Evolutionary conservation across 2,888 invertebrate species (phyloP).

Genomic region (Drosophila emarginata): DNA sequence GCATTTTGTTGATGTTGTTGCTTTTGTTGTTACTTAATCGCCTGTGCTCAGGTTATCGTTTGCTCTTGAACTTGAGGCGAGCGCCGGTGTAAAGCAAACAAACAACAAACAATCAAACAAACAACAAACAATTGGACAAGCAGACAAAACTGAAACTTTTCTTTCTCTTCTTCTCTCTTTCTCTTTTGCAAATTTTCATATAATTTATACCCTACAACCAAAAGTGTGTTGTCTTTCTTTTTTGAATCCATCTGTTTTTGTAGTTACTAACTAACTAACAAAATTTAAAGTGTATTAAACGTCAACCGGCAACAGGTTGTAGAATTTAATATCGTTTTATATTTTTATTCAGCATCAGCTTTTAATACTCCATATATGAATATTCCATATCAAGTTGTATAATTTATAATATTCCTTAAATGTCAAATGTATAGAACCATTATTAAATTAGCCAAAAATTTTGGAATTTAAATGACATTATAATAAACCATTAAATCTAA

Average conservation of each 20-base stretch:
- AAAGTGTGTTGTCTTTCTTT: neutral
- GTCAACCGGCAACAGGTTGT: too few species aligned
- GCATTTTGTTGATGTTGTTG: conserved; percentile 36
- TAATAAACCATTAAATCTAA: too few species aligned
- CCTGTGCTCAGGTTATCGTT: conserved; percentile 66
- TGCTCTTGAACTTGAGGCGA: conserved; percentile 78
- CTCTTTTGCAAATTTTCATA: conserved; percentile 1
- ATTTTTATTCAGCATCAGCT: too few species aligned
- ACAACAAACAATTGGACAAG: conserved; percentile 39
- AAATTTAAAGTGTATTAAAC: too few species aligned
- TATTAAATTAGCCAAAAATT: too few species aligned
- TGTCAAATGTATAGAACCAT: too few species aligned
- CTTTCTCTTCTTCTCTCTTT: conserved; percentile 12
- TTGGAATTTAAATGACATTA: too few species aligned
- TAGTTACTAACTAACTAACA: neutral
- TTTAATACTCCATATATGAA: too few species aligned
- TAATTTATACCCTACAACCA: neutral
- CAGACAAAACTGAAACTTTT: conserved; percentile 37
- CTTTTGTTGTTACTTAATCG: conserved; percentile 67
- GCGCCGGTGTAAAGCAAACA: conserved; percentile 43
- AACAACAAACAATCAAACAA: conserved; percentile 26
- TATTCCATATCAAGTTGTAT: too few species aligned
- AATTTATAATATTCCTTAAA: too few species aligned
- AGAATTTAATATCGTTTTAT: neutral
- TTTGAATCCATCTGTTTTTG: neutral